These are phyloP conservation scores for Eupeodes luniger DNA, from an alignment of 2,888 invertebrate species.

Conservation along the genomic window DNA sequence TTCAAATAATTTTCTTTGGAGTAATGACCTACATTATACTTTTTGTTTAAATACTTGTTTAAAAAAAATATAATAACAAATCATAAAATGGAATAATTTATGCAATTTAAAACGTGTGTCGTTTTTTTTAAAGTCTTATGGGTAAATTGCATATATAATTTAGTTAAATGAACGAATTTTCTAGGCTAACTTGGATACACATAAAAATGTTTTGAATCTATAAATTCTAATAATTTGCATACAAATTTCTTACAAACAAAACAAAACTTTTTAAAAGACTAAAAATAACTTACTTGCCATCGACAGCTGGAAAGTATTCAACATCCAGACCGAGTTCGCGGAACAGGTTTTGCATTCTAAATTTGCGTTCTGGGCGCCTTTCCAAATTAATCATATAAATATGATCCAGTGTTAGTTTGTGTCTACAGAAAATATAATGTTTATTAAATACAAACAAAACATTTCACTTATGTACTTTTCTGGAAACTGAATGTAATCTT, in stretches of 20 bases:
- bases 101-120: too few relatives aligned
- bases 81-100: too few relatives aligned
- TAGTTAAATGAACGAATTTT: neutral
- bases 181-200: neutral
- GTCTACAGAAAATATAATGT: conserved; percentile 80
- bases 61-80: too few relatives aligned
- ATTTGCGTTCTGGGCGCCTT: conserved; percentile 91
- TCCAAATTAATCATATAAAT: conserved; percentile 97
- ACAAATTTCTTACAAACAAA: neutral
- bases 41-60: too few relatives aligned
- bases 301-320: conserved; percentile 91
- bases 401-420: conserved; percentile 90
- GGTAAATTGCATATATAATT: too few relatives aligned
- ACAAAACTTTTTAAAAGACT: neutral
- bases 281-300: conserved; percentile 90
- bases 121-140: too few relatives aligned
- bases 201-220: neutral
- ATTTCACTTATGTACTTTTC: conserved; percentile 77
- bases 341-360: conserved; percentile 92
- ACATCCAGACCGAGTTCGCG: conserved; percentile 92
- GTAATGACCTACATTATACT: too few relatives aligned
- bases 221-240: neutral
- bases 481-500: conserved; percentile 83
- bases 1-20: too few relatives aligned
- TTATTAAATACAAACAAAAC: neutral